Conservation (phyloP, 2,113 vertebrate species). For the Sus scrofa region DNA sequence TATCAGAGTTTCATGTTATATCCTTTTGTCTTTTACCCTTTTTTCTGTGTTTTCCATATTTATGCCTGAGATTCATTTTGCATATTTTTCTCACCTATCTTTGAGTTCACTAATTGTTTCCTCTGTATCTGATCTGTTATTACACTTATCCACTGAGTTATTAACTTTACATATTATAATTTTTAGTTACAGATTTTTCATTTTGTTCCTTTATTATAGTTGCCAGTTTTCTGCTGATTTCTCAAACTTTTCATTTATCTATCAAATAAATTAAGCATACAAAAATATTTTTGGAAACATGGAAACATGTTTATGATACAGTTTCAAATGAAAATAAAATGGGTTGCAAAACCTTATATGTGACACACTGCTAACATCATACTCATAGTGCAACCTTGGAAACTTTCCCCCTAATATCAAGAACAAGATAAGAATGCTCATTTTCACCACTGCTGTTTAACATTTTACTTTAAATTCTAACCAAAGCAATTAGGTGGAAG, state of each 20-base stretch:
- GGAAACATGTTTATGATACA: not conserved
- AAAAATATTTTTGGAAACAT: conserved; percentile 3
- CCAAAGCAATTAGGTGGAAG: not conserved
- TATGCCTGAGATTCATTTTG: not conserved
- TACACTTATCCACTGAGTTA: not conserved
- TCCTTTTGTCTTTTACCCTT: conserved; percentile 5
- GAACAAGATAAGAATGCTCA: not conserved
- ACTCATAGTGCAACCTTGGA: not conserved
- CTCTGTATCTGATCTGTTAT: not conserved
- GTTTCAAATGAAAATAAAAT: not conserved
- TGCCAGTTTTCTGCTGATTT: not conserved
- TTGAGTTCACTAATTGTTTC: not conserved
- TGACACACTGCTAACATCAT: not conserved
- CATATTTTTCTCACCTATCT: not conserved
- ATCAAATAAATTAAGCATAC: not conserved
- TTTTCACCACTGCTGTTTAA: not conserved
- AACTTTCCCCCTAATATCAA: no score
- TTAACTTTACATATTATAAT: not conserved
- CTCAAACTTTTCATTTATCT: not conserved
- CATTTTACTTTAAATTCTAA: not conserved
- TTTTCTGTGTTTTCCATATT: not conserved
- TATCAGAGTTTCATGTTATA: no score
- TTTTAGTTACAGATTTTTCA: not conserved
- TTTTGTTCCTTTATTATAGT: not conserved
- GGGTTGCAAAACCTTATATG: not conserved